Evolutionary conservation across 2,797 vertebrate genomes (phyloP).

Genomic region (Podargus strigoides): DNA sequence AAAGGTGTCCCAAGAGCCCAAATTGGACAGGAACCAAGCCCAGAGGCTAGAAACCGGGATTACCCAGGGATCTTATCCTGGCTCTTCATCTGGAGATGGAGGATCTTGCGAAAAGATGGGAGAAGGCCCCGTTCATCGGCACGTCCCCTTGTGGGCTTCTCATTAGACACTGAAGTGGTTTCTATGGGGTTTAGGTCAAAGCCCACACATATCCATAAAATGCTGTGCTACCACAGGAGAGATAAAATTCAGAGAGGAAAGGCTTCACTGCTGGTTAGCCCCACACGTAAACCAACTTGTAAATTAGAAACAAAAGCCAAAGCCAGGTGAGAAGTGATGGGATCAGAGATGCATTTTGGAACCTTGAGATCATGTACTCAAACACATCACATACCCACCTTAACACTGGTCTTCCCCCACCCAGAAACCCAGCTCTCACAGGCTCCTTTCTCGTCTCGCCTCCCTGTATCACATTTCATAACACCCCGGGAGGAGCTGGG

Average conservation of each 20-base stretch:
- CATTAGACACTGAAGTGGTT: background rate
- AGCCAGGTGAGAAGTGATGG: rapidly evolving
- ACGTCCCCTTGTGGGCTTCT: background rate
- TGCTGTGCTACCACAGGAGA: background rate
- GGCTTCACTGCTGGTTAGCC: background rate
- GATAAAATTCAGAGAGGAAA: background rate
- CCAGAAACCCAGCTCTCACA: background rate
- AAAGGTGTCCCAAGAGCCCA: background rate
- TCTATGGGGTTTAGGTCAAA: background rate
- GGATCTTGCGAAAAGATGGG: background rate
- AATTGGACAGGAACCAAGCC: background rate
- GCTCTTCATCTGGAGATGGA: background rate
- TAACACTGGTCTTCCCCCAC: background rate
- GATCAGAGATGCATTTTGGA: background rate
- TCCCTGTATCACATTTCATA: background rate
- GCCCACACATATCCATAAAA: background rate
- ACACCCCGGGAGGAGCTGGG: background rate
- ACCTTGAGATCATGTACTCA: background rate
- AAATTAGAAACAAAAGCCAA: background rate
- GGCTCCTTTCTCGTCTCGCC: background rate
- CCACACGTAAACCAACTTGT: background rate
- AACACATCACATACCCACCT: background rate
- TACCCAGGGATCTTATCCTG: background rate
- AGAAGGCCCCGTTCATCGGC: background rate
- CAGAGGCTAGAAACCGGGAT: background rate